These are phyloP conservation scores for Ectemnius cavifrons DNA, from an alignment of 2,888 invertebrate species.

Conservation along the genomic window DNA sequence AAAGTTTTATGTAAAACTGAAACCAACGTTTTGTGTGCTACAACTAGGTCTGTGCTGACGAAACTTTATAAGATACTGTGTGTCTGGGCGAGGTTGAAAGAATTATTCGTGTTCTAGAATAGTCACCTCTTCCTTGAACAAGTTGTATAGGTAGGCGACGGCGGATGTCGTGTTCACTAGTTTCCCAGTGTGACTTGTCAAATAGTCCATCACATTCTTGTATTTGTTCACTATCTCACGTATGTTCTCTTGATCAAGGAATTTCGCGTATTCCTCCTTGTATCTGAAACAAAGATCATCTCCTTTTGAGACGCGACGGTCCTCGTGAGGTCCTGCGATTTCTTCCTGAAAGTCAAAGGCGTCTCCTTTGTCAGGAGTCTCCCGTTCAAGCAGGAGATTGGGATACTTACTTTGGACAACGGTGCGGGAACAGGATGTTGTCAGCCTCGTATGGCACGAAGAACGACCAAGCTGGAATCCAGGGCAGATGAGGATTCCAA, in stretches of 20 bases:
- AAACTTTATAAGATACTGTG: too few relatives aligned
- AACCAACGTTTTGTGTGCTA: too few relatives aligned
- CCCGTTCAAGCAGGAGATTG: background rate
- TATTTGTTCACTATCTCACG: constrained; percentile 71
- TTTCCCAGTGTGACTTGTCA: constrained; percentile 75
- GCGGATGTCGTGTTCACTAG: constrained; percentile 64
- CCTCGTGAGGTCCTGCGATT: background rate
- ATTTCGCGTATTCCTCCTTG: constrained; percentile 62
- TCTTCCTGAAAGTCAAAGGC: background rate
- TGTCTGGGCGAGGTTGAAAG: too few relatives aligned
- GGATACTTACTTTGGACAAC: constrained; percentile 67
- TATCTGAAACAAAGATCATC: constrained; percentile 61
- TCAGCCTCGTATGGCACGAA: constrained; percentile 77
- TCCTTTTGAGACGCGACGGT: background rate
- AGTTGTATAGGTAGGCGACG: constrained; percentile 75
- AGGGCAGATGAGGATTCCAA: constrained; percentile 77
- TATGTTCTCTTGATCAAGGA: constrained; percentile 61
- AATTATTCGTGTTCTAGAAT: background rate
- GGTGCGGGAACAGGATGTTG: constrained; percentile 67
- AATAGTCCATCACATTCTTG: constrained; percentile 73
- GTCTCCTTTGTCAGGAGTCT: background rate
- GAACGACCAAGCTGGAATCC: constrained; percentile 81
- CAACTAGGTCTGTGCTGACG: too few relatives aligned
- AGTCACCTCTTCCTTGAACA: constrained; percentile 75
- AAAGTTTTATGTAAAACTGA: too few relatives aligned